Evolutionary conservation across 2,797 vertebrate species (phyloP), one percentile per base, ranked within the genome.

Genomic region (Leucoraja ocellata): DNA sequence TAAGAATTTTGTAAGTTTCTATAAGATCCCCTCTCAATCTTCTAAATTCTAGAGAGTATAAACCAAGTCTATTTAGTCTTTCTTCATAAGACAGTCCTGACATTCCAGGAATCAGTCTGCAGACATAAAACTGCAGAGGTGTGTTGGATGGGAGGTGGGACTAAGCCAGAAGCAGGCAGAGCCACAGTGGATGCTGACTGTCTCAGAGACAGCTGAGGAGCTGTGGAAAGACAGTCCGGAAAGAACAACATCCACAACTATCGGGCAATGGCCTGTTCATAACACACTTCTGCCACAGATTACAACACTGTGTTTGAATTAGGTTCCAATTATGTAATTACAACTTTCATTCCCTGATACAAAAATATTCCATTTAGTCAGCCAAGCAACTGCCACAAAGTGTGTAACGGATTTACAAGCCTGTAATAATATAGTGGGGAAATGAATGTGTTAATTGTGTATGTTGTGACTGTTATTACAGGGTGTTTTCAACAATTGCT

Each of bases 281-380:
- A 18, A 68, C 84, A 18, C 68, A 88, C 7, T 63, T 32, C 58
- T 61, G 83, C 84, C 84, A 65, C 58, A 88, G 84, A 65, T 88
- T 88, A 68, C 21, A 65, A 68, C 28, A 16, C 16, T 32, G 61
- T 88, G 84, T 88, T 88, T 32, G 68, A 65, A 88, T 88, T 88
- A 88, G 68, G 61, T 18, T 74, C 71, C 71, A 92, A 92, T 92
- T 92, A 92, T 76, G 90, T 92, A 74, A 92, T 92, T 74, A 92
- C 46, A 74, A 74, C 71, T 74, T 73, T 46, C 25, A 28, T 14
- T 25, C 36, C 28, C 10, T 28, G 73, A 92, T 74, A 54, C 68
- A 46, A 73, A 74, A 74, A 74, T 71, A 74, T 92, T 92, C 28
- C 39, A n/a, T 65, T 74, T 92, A 92, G 71, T 54, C 21, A 92